Percentiles rank a stretch among this genome's conserved stretches.
Conservation (phyloP, 2,888 invertebrate genomes). For the Phortica magna region DNA sequence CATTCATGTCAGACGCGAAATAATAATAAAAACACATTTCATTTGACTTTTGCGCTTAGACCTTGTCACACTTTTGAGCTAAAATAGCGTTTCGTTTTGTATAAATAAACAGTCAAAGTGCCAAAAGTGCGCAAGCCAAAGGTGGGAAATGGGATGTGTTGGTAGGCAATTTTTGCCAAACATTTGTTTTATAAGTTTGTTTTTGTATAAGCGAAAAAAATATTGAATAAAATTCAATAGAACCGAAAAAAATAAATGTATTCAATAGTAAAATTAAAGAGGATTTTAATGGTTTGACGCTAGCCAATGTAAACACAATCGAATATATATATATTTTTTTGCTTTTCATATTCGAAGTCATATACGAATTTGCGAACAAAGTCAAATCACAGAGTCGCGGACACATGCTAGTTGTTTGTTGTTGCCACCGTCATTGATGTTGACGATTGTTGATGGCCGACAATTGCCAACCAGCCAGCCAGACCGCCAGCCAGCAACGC, state of each 20-base stretch:
- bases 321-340: too few relatives aligned
- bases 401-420: too few relatives aligned
- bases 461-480: background rate
- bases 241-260: background rate
- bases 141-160: background rate
- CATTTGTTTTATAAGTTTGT: conserved; percentile 11
- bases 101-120: conserved; percentile 1
- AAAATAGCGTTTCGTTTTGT: background rate
- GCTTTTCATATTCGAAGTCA: background rate
- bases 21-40: background rate
- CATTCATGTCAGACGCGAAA: background rate
- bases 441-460: too few relatives aligned
- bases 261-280: conserved; percentile 21
- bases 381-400: background rate
- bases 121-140: background rate
- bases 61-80: background rate
- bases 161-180: background rate
- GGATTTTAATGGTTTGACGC: conserved; percentile 24
- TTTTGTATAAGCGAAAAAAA: conserved; percentile 2
- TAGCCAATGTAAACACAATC: conserved; percentile 21
- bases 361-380: background rate
- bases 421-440: background rate
- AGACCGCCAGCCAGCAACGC: background rate
- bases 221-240: background rate
- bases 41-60: background rate